Conservation (phyloP, 1,140 invertebrate species). For the Drosophila elegans region DNA sequence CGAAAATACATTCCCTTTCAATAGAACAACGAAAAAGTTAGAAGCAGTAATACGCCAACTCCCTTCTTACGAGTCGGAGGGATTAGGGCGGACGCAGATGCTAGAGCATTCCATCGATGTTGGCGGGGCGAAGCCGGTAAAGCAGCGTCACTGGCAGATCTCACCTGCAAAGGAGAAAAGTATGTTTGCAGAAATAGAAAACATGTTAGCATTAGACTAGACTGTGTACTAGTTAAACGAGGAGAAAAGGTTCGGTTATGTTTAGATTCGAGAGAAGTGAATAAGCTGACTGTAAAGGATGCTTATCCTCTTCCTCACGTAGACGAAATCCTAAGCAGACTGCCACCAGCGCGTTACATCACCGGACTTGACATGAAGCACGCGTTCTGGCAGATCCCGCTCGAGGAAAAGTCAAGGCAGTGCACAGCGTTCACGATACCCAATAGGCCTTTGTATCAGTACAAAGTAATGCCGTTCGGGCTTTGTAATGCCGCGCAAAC, state of each 20-base stretch:
- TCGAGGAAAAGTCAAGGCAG: too few relatives aligned
- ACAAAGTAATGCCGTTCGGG: too few relatives aligned
- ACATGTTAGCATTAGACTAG: background rate
- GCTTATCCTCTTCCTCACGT: too few relatives aligned
- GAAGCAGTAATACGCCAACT: background rate
- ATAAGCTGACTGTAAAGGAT: background rate
- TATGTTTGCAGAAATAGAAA: conserved; percentile 14
- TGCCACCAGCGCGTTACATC: too few relatives aligned
- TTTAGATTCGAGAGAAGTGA: background rate
- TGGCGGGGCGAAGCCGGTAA: conserved; percentile 4
- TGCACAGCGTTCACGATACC: too few relatives aligned
- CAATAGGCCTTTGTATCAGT: too few relatives aligned
- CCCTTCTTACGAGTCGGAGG: too few relatives aligned
- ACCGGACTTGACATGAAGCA: too few relatives aligned
- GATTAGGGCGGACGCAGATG: conserved; percentile 12
- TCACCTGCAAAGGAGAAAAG: conserved; percentile 16
- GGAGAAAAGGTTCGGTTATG: conserved; percentile 1
- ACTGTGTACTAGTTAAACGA: conserved; percentile 20
- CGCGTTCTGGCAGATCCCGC: too few relatives aligned
- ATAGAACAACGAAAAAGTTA: background rate
- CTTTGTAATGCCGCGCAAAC: too few relatives aligned
- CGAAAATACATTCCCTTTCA: too few relatives aligned
- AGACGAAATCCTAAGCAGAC: too few relatives aligned
- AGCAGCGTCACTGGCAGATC: conserved; percentile 34
- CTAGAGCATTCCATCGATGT: conserved; percentile 21